phyloP scores from a whole-genome alignment of 1,140 invertebrate genomes.

The Platyscapa corneri region DNA sequence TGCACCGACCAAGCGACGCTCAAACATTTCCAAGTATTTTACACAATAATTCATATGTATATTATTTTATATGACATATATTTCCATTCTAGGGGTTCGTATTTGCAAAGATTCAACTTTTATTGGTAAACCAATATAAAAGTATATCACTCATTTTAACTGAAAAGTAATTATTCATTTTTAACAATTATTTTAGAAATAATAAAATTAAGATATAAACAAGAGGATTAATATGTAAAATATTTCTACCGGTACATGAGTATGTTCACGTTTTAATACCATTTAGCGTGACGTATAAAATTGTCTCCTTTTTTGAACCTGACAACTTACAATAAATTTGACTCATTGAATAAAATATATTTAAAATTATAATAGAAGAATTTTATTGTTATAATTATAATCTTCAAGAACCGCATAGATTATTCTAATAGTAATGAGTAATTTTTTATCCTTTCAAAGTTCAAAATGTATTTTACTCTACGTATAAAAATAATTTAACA shows the following conservation, averaged over 20 bases:
- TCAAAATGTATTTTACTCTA: background rate
- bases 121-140: too few species aligned
- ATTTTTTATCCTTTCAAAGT: background rate
- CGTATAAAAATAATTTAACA: background rate
- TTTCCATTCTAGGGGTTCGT: too few species aligned
- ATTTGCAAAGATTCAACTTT: too few species aligned
- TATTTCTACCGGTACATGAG: background rate
- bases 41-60: background rate
- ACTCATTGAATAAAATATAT: background rate
- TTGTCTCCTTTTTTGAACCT: background rate
- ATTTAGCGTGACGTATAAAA: background rate
- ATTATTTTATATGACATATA: too few species aligned
- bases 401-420: background rate
- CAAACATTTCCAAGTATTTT: background rate
- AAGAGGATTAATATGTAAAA: background rate
- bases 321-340: background rate
- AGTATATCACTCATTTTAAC: too few species aligned
- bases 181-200: too few species aligned
- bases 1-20: slow-evolving; percentile 35
- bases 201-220: background rate
- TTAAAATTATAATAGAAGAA: background rate
- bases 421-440: background rate
- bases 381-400: background rate
- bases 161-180: too few species aligned
- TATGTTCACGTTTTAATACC: background rate